Evolutionary conservation across 2,888 invertebrate species (phyloP).

Genomic region (Ypsolopha scabrella): DNA sequence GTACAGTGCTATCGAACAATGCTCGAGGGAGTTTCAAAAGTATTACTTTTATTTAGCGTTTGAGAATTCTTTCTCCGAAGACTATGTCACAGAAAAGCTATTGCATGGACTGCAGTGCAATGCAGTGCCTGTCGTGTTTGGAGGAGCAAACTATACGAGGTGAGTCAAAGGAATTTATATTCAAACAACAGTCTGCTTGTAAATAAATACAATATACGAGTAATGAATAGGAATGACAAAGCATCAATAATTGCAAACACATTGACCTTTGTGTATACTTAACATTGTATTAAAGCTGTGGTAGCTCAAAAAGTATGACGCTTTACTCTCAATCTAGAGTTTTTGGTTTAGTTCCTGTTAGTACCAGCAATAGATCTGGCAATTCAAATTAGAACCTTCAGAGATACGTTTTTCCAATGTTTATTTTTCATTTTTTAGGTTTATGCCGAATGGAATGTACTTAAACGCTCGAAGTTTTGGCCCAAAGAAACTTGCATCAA

Average conservation of each 20-base stretch:
- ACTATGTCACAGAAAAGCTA: constrained; percentile 41
- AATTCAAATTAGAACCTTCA: too few relatives aligned
- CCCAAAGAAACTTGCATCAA: constrained; percentile 15
- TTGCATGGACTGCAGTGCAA: constrained; percentile 53
- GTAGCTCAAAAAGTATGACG: too few relatives aligned
- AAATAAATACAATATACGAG: too few relatives aligned
- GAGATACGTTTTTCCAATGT: too few relatives aligned
- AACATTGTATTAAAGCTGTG: too few relatives aligned
- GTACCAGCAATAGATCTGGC: too few relatives aligned
- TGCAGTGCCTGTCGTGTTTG: constrained; percentile 74
- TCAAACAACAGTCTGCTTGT: too few relatives aligned
- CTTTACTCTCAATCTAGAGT: too few relatives aligned
- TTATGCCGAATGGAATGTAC: constrained; percentile 27
- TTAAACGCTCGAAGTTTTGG: constrained; percentile 18
- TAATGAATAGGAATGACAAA: too few relatives aligned
- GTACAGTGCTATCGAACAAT: constrained; percentile 19
- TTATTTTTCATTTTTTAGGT: constrained; percentile 16
- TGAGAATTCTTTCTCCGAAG: constrained; percentile 32
- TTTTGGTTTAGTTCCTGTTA: too few relatives aligned
- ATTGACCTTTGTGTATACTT: too few relatives aligned
- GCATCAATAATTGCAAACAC: too few relatives aligned
- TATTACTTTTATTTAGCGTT: constrained; percentile 41
- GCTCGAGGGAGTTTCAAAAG: constrained; percentile 20
- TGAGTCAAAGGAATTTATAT: constrained; percentile 7
- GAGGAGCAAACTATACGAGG: constrained; percentile 69